Percentiles rank a stretch among this genome's conserved stretches.
Conservation (phyloP, 2,113 vertebrate genomes). For the Atlantisia rogersi region DNA sequence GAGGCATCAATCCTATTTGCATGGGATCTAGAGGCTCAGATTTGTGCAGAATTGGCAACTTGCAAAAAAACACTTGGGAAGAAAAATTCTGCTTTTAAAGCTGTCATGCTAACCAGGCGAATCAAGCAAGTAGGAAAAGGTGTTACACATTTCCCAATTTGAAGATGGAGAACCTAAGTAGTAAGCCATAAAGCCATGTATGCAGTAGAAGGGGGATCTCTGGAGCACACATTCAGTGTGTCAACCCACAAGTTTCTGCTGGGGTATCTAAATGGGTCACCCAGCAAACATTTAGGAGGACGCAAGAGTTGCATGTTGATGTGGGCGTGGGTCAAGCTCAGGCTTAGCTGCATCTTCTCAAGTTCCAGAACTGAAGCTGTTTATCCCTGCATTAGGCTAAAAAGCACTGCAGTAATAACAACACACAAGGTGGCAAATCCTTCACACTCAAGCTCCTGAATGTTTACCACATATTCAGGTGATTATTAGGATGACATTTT, state of each 20-base stretch:
- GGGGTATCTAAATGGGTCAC: neutral
- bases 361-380: neutral
- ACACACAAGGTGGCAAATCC: rapidly evolving
- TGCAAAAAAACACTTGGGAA: neutral
- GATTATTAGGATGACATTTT: neutral
- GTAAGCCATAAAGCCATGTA: neutral
- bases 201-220: neutral
- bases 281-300: neutral
- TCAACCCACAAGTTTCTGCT: neutral
- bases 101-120: neutral
- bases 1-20: neutral
- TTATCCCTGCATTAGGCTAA: neutral
- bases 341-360: neutral
- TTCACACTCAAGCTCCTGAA: neutral
- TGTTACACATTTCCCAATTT: neutral
- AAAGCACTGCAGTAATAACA: neutral
- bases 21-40: neutral
- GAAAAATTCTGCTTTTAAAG: neutral
- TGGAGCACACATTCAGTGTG: neutral
- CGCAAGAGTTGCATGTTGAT: neutral
- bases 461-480: neutral
- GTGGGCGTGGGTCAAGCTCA: neutral
- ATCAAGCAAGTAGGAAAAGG: neutral
- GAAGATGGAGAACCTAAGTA: neutral
- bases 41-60: neutral